Conservation (phyloP, 2,888 invertebrate species). For the Microdon myrmicae region DNA sequence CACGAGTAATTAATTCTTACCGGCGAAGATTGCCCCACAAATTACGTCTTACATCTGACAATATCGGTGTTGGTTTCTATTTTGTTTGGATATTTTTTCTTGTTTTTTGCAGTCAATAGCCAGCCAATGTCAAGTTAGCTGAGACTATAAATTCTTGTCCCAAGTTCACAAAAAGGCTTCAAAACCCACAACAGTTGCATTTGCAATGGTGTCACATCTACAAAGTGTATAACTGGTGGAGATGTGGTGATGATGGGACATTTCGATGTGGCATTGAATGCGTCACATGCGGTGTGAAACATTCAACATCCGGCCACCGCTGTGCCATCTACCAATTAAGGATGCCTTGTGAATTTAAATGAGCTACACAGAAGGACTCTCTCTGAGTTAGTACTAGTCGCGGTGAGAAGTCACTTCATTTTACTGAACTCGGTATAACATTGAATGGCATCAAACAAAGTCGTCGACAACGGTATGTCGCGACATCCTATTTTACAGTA, state of each 20-base stretch:
- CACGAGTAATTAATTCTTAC: conserved; percentile 39
- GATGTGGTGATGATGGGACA: no score
- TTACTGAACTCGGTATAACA: conserved; percentile 41
- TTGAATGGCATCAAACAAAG: conserved; percentile 47
- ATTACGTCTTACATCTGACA: conserved; percentile 31
- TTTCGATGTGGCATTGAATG: conserved; percentile 17
- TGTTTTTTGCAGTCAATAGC: conserved; percentile 12
- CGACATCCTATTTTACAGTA: not conserved
- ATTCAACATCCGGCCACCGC: conserved; percentile 24
- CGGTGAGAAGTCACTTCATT: conserved; percentile 47
- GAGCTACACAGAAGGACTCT: conserved; percentile 49
- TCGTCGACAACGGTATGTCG: conserved; percentile 9
- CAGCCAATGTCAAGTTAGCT: conserved; percentile 32
- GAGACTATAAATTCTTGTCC: conserved; percentile 34
- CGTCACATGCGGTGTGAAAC: conserved; percentile 30
- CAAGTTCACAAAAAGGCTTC: no score
- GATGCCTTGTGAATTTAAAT: conserved; percentile 50
- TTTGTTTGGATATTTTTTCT: no score
- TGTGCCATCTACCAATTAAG: conserved; percentile 39
- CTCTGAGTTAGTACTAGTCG: conserved; percentile 35
- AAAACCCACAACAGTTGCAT: no score
- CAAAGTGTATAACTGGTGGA: no score
- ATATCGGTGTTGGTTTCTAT: conserved; percentile 12
- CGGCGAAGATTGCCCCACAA: conserved; percentile 42
- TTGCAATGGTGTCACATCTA: no score